phyloP scores from a whole-genome alignment of 2,797 vertebrate genomes.

The Sebastes hubbsi region DNA sequence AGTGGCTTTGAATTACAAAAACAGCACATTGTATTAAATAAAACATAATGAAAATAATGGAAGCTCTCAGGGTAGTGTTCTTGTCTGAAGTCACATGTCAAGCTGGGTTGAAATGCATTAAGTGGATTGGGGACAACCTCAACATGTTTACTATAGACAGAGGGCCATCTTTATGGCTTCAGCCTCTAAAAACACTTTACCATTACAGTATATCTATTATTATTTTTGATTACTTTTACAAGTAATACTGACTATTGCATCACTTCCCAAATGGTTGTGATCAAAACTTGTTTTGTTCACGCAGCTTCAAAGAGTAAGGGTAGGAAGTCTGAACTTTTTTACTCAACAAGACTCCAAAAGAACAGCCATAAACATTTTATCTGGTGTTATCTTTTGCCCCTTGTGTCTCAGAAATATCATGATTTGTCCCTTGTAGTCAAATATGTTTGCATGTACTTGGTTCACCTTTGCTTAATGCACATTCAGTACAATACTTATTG shows the following conservation, averaged over 20 bases:
- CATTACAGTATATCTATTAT: background rate
- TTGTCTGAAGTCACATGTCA: background rate
- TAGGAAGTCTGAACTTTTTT: background rate
- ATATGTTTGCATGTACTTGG: background rate
- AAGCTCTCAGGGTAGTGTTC: slow-evolving; percentile 14
- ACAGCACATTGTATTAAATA: slow-evolving; percentile 12
- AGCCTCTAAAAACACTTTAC: background rate
- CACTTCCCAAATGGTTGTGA: background rate
- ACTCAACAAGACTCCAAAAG: background rate
- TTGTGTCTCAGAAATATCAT: background rate
- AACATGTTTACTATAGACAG: background rate
- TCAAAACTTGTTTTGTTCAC: background rate
- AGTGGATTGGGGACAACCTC: background rate
- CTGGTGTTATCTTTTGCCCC: too few species aligned
- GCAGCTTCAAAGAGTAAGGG: background rate
- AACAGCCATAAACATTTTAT: background rate
- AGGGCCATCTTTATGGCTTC: background rate
- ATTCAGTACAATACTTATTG: background rate
- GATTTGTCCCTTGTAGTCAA: background rate
- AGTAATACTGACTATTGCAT: background rate
- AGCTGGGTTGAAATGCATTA: background rate
- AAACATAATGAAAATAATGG: slow-evolving; percentile 14
- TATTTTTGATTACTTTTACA: background rate
- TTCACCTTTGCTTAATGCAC: too few species aligned
- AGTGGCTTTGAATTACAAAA: slow-evolving; percentile 16